These are phyloP conservation scores for Pseudomyrmex gracilis DNA, from an alignment of 1,140 invertebrate species.

Conservation along the genomic window DNA sequence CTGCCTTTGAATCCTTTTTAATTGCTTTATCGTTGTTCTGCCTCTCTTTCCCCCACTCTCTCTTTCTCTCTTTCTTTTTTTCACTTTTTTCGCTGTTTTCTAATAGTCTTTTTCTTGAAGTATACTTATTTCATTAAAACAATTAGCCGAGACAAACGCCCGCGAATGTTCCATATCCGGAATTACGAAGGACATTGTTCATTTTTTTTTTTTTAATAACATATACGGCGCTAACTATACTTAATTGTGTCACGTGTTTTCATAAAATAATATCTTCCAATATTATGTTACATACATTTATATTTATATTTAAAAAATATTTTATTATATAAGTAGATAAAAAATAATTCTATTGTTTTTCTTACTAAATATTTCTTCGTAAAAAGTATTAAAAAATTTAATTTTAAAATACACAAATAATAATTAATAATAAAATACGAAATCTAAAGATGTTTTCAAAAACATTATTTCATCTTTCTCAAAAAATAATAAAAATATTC, in stretches of 20 bases:
- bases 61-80: slow-evolving; percentile 61
- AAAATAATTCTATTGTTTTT: not conserved
- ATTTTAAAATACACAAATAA: not conserved
- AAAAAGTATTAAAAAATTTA: not conserved
- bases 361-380: not conserved
- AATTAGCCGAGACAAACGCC: slow-evolving; percentile 46
- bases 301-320: slow-evolving; percentile 3
- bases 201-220: not conserved
- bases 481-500: slow-evolving; percentile 5
- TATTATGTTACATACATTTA: not conserved
- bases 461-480: not conserved
- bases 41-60: slow-evolving; percentile 40
- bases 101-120: slow-evolving; percentile 59
- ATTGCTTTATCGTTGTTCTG: slow-evolving; percentile 75
- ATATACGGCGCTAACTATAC: not conserved
- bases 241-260: not conserved
- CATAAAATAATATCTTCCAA: not conserved
- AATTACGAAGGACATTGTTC: slow-evolving; percentile 1
- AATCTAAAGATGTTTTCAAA: not conserved
- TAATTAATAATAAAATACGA: not conserved
- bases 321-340: not conserved
- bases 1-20: slow-evolving; percentile 78
- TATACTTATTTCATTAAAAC: slow-evolving; percentile 77
- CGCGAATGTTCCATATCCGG: slow-evolving; percentile 26
- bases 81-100: not conserved